phyloP scores from a whole-genome alignment of 2,113 vertebrate species.

The Nycticorax nycticorax region DNA sequence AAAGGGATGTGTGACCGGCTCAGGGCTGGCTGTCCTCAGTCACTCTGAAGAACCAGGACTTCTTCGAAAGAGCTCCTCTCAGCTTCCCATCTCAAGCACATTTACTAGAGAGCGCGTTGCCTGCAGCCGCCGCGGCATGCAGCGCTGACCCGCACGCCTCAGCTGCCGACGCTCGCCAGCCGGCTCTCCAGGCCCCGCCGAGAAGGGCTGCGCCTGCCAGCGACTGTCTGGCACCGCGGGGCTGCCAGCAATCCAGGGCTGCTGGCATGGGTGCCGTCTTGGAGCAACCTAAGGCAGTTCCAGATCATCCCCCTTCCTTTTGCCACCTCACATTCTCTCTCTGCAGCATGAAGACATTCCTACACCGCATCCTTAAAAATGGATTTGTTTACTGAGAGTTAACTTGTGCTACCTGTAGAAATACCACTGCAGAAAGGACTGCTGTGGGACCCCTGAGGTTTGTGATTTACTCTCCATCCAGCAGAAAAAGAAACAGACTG shows the following conservation, averaged over 20 bases:
- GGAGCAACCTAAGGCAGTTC: background rate
- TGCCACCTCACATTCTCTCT: background rate
- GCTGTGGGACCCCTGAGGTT: background rate
- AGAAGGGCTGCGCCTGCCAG: background rate
- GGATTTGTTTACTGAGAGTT: background rate
- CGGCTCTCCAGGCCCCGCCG: background rate
- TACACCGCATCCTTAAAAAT: fast-evolving
- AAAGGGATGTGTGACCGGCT: background rate
- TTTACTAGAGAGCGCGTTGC: background rate
- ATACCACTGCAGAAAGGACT: background rate
- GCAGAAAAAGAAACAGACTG: background rate
- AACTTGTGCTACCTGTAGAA: background rate
- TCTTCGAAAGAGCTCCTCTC: background rate
- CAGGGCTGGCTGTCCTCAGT: fast-evolving
- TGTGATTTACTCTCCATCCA: background rate
- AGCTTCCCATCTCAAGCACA: background rate
- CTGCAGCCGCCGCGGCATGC: background rate
- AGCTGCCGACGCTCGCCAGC: background rate
- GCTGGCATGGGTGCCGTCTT: background rate
- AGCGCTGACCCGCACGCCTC: background rate
- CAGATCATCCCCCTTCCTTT: background rate
- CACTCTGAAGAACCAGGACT: background rate
- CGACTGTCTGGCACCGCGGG: background rate
- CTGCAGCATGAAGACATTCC: fast-evolving
- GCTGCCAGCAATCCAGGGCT: background rate